Base-by-base conservation (phyloP, 1,140 invertebrate species). In the Augochlora pura region DNA sequence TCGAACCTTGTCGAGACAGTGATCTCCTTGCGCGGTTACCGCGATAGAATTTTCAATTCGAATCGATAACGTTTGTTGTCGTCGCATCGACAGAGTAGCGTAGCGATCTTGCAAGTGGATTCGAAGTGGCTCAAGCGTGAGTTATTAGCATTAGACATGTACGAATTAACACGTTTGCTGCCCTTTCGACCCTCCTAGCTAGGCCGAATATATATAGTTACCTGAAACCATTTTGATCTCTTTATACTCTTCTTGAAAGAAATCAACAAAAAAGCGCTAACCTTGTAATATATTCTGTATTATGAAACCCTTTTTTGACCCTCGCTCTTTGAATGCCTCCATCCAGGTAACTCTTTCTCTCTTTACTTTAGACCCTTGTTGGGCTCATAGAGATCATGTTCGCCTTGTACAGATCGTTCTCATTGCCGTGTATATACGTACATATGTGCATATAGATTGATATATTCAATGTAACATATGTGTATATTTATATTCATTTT, bases 341-440 rank as follows among this genome's bases (percentile, higher is more conserved):
- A 89, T 83, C 88, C 87, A 90, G 88, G 88, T 90, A 90, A 90
- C 83, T 84, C 87, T 90, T 86, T 90, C 87, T 87, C 87, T 88
- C 88, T 90, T 88, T 90, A 90, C 86, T 88, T 90, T 90, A 88
- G 87, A 88, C 75, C 88, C 86, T 82, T 86, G 82, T 84, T 79
- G 71, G 81, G 70, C 64, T 75, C 79, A 79, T 85, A 86, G 84
- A 86, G 60, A 85, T 76, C 63, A 85, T 38, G 57, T 73, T 85
- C 68, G 72, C 76, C 83, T 82, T 82, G 81, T 75, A 82, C 42
- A 82, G 65, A 85, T 85, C 83, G 77, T 76, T 79, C 63, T 78
- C 67, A 62, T 81, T 82, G 72, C 42, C 68, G 59, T 82, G 63
- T n/a, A 57, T n/a, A 57, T 57, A 57, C n/a, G n/a, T 57, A 21